These are phyloP conservation scores for Marcusenius ussheri DNA, from an alignment of 2,113 vertebrate genomes.

Conservation along the genomic window DNA sequence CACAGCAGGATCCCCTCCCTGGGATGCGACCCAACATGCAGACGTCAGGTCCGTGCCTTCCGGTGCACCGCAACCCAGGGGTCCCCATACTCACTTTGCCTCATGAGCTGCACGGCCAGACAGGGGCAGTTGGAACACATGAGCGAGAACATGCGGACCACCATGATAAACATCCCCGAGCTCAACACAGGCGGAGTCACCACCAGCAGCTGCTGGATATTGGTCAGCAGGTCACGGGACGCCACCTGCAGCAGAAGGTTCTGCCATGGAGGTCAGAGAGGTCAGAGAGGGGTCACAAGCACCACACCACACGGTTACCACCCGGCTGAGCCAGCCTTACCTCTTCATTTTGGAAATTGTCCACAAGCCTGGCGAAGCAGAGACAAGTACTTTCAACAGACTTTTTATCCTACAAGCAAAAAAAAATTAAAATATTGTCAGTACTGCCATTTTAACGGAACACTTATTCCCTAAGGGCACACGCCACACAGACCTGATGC, in stretches of 20 bases:
- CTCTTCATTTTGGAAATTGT: conserved; percentile 99
- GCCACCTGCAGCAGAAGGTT: conserved; percentile 97
- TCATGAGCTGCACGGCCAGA: conserved; percentile 96
- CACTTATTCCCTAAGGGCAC: not conserved
- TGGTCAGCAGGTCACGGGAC: conserved; percentile 90
- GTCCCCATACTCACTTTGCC: conserved; percentile 79
- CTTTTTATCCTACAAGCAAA: conserved; percentile 81
- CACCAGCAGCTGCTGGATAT: conserved; percentile 94
- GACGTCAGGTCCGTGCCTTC: too few relatives aligned
- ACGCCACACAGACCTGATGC: conserved; percentile 67
- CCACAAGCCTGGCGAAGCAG: conserved; percentile 95
- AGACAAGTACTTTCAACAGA: conserved; percentile 99
- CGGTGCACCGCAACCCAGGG: not conserved
- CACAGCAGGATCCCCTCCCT: not conserved
- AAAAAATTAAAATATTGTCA: not conserved
- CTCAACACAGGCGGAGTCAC: conserved; percentile 94
- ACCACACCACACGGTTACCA: not conserved
- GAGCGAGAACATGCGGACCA: conserved; percentile 97
- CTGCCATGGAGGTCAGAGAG: conserved; percentile 45
- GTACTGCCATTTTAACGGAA: not conserved
- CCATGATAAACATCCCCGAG: conserved; percentile 99
- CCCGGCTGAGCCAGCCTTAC: conserved; percentile 50
- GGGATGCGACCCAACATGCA: not conserved
- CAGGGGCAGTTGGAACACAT: conserved; percentile 98
- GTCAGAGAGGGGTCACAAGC: conserved; percentile 3